A percentile compares a stretch with the other conserved stretches of the same genome.
These are phyloP conservation scores for Dicentrarchus labrax DNA, from an alignment of 2,113 vertebrate genomes.

Conservation along the genomic window DNA sequence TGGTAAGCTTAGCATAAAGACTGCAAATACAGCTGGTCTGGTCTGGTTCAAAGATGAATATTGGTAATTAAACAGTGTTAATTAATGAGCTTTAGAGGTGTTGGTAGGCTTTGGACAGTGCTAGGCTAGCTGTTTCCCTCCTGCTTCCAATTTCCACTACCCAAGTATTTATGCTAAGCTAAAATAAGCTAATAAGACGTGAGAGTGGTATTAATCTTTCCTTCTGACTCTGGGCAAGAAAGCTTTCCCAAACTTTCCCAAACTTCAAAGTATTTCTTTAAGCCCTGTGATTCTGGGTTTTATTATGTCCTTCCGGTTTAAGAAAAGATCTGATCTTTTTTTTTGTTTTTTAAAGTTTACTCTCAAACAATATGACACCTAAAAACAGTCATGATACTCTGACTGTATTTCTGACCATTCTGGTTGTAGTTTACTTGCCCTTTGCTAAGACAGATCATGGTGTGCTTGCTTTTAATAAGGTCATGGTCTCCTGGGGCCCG, in stretches of 20 bases:
- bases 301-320: not conserved
- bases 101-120: not conserved
- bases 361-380: slow-evolving; percentile 21
- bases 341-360: slow-evolving; percentile 32
- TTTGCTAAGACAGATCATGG: slow-evolving; percentile 54
- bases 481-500: slow-evolving; percentile 95
- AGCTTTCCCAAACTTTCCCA: not conserved
- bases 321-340: not conserved
- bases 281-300: not conserved
- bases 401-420: slow-evolving; percentile 30
- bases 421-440: slow-evolving; percentile 42
- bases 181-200: not conserved
- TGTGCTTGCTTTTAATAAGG: slow-evolving; percentile 83
- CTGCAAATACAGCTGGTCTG: no score
- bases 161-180: not conserved
- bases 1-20: not conserved
- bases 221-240: not conserved
- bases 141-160: not conserved
- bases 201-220: not conserved
- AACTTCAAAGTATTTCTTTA: not conserved
- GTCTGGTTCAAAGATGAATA: not conserved
- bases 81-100: not conserved
- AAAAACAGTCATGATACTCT: slow-evolving; percentile 26
- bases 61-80: not conserved
- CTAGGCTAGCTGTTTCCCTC: no score